Evolutionary conservation across 2,888 invertebrate genomes (phyloP).

Genomic region (Oligia latruncula): DNA sequence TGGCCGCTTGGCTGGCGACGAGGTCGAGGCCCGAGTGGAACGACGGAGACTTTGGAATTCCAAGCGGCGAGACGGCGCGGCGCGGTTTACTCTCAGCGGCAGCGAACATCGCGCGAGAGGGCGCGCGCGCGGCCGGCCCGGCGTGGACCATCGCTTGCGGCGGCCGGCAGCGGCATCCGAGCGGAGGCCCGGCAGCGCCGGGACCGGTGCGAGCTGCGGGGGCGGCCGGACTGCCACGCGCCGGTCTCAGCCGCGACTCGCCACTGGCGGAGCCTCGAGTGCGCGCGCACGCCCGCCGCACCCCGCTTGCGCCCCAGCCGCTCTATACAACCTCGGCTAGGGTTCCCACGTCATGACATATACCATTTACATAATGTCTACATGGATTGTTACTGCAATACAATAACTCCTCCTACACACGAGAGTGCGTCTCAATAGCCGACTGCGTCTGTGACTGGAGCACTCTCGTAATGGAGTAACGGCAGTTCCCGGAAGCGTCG

Average conservation of each 20-base stretch:
- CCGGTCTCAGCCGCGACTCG: slow-evolving; percentile 75
- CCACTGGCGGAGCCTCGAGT: slow-evolving; percentile 58
- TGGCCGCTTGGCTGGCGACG: slow-evolving; percentile 91
- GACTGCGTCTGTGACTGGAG: slow-evolving; percentile 46
- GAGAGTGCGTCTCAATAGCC: slow-evolving; percentile 55
- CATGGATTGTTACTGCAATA: slow-evolving; percentile 56
- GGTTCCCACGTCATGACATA: slow-evolving; percentile 74
- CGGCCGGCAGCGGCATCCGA: slow-evolving; percentile 90
- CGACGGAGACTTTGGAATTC: slow-evolving; percentile 96
- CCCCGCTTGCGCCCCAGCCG: slow-evolving; percentile 67
- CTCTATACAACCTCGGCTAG: slow-evolving; percentile 82
- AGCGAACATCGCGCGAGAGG: slow-evolving; percentile 89
- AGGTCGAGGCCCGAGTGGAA: slow-evolving; percentile 96
- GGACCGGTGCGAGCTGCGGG: slow-evolving; percentile 87
- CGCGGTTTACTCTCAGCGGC: slow-evolving; percentile 88
- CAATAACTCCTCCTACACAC: slow-evolving; percentile 49
- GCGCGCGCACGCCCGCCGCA: slow-evolving; percentile 67
- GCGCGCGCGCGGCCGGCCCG: slow-evolving; percentile 90
- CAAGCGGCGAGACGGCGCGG: slow-evolving; percentile 91
- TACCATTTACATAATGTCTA: slow-evolving; percentile 67
- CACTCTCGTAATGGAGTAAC: slow-evolving; percentile 44
- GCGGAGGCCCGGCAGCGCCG: slow-evolving; percentile 88
- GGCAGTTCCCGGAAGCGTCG: slow-evolving; percentile 35
- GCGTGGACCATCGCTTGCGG: slow-evolving; percentile 90
- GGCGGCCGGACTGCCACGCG: slow-evolving; percentile 85